Evolutionary conservation across 2,113 vertebrate genomes (phyloP), one percentile per base, ranked within the genome.

Genomic region (Sinocyclocheilus maitianheensis): DNA sequence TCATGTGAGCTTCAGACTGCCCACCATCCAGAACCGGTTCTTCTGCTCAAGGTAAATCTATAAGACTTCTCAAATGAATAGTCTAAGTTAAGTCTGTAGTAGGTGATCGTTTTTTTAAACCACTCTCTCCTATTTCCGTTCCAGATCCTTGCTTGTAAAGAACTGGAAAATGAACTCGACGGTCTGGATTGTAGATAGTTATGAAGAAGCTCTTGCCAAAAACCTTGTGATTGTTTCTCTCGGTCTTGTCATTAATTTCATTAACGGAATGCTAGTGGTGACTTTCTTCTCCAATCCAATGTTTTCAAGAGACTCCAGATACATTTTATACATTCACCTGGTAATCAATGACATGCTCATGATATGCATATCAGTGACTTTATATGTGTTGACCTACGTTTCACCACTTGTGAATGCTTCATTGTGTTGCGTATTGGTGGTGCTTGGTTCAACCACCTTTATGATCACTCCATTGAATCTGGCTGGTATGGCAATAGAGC

Each of bases 391-490:
- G 0, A 30, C 34, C 53, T 80, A 86, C 8, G 26, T 77, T 43
- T 20, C 6, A 24, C 83, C 67, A 1, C 8, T 80, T 20, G 6
- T 88, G 2, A 87, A 87, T 77, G 26, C 37, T 20, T 67, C 34
- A 4, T 5, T 58, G 14, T 91, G 79, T 77, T 86, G 30, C 18
- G 0, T 22, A 81, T 43, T 90, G 22, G 1, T 89, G 10, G 14
- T 82, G 37, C 7, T 88, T 8, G 51, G 20, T 14, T 5, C 13
- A 5, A 78, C 37, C 20, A 82, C 84, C 8, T 20, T 65, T 75
- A 89, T 83, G 46, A 93, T 88, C 89, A 92, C 88, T 53, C 87
- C 91, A 30, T 84, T 94, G 86, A 94, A 89, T 81, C 86, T 94
- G 69, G 90, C 92, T 3, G 78, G 84, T 58, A 93, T 93, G 93